Evolutionary conservation across 2,888 invertebrate genomes (phyloP).

Genomic region (Ecliptopera silaceata): DNA sequence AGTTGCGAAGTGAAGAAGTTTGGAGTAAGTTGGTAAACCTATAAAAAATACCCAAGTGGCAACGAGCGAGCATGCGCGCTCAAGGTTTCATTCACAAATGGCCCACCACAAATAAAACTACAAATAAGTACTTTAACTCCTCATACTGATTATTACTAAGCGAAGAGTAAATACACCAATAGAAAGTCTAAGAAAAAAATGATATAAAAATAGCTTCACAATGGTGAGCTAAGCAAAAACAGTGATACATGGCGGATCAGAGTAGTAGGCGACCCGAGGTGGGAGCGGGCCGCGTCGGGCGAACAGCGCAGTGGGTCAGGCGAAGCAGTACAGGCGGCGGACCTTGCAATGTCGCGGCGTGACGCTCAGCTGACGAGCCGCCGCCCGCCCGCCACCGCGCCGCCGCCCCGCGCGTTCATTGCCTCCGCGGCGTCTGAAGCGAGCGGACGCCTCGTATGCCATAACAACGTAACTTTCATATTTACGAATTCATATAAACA

Average conservation of each 20-base stretch:
- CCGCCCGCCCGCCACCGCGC: constrained; percentile 62
- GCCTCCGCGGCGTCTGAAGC: constrained; percentile 85
- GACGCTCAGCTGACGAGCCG: constrained; percentile 82
- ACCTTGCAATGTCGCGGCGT: constrained; percentile 85
- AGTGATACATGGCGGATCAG: constrained; percentile 22
- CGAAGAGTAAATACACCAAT: not conserved
- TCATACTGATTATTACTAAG: not conserved
- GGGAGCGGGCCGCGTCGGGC: constrained; percentile 32
- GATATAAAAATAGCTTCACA: not conserved
- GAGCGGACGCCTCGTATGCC: constrained; percentile 69
- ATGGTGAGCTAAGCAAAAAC: constrained; percentile 10
- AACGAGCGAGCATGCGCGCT: constrained; percentile 56
- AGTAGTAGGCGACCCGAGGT: constrained; percentile 20
- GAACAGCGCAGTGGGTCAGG: constrained; percentile 75
- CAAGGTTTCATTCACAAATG: constrained; percentile 54
- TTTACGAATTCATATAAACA: constrained; percentile 41
- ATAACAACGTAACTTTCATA: constrained; percentile 42
- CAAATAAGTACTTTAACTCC: not conserved
- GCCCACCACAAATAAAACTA: constrained; percentile 1
- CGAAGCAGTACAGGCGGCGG: constrained; percentile 77
- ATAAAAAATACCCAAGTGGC: not conserved
- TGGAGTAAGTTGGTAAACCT: too few relatives aligned
- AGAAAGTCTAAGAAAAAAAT: not conserved
- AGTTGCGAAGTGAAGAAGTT: too few relatives aligned
- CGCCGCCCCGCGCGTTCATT: constrained; percentile 85